Percentiles rank a stretch among this genome's conserved stretches.
Evolutionary conservation across 2,113 vertebrate species (phyloP).

Genomic region (Pithys albifrons): DNA sequence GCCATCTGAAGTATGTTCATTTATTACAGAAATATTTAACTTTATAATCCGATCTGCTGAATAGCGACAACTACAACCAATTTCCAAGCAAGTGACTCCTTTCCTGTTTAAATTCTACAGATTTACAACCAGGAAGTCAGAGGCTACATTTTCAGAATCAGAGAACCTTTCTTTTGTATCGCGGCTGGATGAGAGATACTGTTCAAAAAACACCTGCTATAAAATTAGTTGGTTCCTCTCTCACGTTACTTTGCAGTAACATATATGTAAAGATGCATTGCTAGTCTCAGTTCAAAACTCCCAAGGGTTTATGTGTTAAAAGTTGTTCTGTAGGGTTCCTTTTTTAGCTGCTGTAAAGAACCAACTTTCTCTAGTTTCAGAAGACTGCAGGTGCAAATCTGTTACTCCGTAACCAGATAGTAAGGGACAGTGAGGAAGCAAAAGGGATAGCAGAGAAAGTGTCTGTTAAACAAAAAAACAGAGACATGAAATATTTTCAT

Average conservation of each 20-base stretch:
- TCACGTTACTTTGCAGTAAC: neutral
- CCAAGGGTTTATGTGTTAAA: neutral
- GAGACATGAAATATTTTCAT: neutral
- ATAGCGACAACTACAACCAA: neutral
- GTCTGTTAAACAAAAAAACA: neutral
- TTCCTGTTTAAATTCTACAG: neutral
- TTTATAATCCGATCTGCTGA: neutral
- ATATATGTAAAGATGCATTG: neutral
- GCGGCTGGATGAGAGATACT: neutral
- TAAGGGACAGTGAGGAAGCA: neutral
- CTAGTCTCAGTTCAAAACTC: neutral
- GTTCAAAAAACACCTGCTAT: neutral
- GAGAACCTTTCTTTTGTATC: neutral
- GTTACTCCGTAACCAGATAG: neutral
- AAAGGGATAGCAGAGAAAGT: neutral
- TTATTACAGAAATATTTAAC: neutral
- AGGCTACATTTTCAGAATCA: neutral
- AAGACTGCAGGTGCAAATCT: conserved; percentile 17
- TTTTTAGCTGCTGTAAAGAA: conserved; percentile 8
- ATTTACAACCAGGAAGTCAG: neutral
- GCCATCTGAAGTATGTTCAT: neutral
- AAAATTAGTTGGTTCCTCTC: neutral
- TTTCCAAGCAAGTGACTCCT: neutral
- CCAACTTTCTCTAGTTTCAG: neutral
- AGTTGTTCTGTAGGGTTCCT: neutral